phyloP scores from a whole-genome alignment of 2,113 vertebrate genomes.

The Edolisoma coerulescens region DNA sequence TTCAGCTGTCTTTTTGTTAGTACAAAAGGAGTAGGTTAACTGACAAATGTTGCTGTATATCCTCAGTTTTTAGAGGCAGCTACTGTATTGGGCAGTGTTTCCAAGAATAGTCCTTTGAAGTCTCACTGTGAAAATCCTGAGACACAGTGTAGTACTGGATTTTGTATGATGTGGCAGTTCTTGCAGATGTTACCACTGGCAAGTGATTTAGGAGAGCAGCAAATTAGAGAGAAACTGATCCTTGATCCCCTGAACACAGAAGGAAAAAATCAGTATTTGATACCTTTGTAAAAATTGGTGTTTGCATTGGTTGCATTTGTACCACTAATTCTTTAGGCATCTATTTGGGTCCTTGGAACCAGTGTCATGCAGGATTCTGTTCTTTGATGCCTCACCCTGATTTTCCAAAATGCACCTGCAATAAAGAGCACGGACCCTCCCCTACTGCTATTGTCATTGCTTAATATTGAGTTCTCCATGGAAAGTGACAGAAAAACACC shows the following conservation, averaged over 20 bases:
- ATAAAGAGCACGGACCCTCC: not conserved
- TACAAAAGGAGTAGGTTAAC: not conserved
- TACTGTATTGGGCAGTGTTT: not conserved
- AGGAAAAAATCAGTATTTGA: not conserved
- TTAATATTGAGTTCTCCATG: not conserved
- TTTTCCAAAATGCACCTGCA: not conserved
- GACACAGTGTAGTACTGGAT: not conserved
- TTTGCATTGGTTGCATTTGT: not conserved
- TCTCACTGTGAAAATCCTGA: not conserved
- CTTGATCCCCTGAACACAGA: not conserved
- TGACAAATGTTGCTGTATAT: not conserved
- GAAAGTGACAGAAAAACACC: not conserved
- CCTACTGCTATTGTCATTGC: not conserved
- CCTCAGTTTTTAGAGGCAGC: not conserved
- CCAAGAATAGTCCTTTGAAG: not conserved
- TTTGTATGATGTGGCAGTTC: not conserved
- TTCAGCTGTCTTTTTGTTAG: not conserved
- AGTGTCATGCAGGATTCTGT: not conserved
- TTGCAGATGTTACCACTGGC: not conserved
- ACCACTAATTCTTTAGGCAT: not conserved
- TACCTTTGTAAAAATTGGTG: not conserved
- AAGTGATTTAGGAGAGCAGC: not conserved
- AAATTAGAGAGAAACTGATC: not conserved
- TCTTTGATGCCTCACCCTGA: not conserved
- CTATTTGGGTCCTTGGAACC: not conserved